Evolutionary conservation across 2,113 vertebrate genomes (phyloP).

Genomic region (Chaenocephalus aceratus): DNA sequence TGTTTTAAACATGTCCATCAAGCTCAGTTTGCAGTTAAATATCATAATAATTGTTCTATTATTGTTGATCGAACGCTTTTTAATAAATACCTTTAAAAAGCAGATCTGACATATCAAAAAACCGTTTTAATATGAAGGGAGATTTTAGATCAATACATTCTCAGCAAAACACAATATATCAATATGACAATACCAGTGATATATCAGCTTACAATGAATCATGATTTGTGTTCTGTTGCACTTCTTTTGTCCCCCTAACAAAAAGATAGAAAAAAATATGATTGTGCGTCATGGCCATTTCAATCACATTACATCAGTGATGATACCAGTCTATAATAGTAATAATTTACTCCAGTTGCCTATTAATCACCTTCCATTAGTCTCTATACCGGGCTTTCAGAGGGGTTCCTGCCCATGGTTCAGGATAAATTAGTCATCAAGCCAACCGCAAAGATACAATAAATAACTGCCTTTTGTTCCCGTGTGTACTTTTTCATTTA

Average conservation of each 20-base stretch:
- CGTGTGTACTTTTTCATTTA: conserved; percentile 38
- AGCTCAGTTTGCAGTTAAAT: not conserved
- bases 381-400: conserved; percentile 60
- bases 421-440: conserved; percentile 68
- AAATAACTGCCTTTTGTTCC: conserved; percentile 56
- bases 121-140: not conserved
- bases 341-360: conserved; percentile 70
- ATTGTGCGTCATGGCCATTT: conserved; percentile 28
- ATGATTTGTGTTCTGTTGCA: not conserved
- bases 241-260: not conserved
- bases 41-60: not conserved
- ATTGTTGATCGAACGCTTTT: too few relatives aligned
- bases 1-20: not conserved
- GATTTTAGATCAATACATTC: not conserved
- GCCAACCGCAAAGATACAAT: conserved; percentile 55
- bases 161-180: not conserved
- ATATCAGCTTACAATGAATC: not conserved
- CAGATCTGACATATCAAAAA: not conserved
- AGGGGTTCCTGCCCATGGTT: conserved; percentile 52
- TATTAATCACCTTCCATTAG: conserved; percentile 79
- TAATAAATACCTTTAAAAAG: not conserved
- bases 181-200: not conserved
- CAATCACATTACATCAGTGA: conserved; percentile 60
- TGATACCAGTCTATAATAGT: conserved; percentile 63
- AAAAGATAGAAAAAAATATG: conserved; percentile 17